phyloP scores from a whole-genome alignment of 2,888 invertebrate species.

The Ligdia adustata region DNA sequence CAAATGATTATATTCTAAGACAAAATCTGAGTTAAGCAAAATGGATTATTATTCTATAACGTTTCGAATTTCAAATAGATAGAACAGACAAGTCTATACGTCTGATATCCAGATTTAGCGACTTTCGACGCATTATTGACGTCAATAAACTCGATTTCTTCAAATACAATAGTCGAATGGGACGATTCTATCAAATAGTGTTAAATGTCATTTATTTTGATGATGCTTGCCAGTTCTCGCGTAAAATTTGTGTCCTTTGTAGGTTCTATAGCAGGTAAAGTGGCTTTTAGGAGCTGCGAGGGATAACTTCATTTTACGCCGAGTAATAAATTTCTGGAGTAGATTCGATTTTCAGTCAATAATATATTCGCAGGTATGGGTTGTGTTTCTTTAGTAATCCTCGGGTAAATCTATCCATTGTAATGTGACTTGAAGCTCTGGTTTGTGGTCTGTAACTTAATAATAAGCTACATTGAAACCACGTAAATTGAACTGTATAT shows the following conservation, averaged over 20 bases:
- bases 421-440: no score
- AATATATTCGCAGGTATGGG: no score
- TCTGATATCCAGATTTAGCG: constrained; percentile 33
- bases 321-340: constrained; percentile 1
- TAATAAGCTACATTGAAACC: constrained; percentile 42
- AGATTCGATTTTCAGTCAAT: constrained; percentile 12
- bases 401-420: no score
- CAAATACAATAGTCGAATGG: constrained; percentile 49
- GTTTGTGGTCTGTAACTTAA: constrained; percentile 19
- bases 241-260: constrained; percentile 3
- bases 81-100: constrained; percentile 12
- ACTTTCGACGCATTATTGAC: constrained; percentile 51
- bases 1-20: no score
- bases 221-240: no score
- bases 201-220: constrained; percentile 32
- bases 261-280: neutral
- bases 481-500: constrained; percentile 37
- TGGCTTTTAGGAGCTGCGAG: constrained; percentile 6
- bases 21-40: no score
- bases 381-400: no score
- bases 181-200: no score
- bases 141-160: constrained; percentile 61
- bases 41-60: no score
- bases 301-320: constrained; percentile 11
- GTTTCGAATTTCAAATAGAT: constrained; percentile 8